Base-by-base conservation (phyloP, 2,888 invertebrate genomes). In the Cremastobaeus sp. region DNA sequence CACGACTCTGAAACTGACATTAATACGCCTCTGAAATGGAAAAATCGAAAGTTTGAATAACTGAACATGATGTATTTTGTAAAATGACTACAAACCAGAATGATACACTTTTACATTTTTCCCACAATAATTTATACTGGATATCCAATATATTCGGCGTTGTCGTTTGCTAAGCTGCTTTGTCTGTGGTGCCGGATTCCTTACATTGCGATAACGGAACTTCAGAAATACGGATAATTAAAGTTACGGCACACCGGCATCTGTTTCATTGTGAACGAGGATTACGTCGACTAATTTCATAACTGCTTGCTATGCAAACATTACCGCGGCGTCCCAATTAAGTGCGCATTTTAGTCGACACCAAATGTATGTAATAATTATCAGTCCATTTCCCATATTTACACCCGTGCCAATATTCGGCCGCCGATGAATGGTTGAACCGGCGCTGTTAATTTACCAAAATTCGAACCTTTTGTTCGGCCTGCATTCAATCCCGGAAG, bases 351-450 rank as follows among this genome's bases (percentile, higher is more conserved):
- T 47, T 28, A 37, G 32, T 21, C 39, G 34, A 32, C 57, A 34
- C 39, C 25, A 57, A 66, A 66, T 57, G 48, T 57, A 57, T 57
- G 39, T 55, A 55, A 47, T 66, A 66, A 55, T 66, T 39, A 66
- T 55, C 48, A 55, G 39, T 66, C 55, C 48, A 66, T 66, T 66
- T 47, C 41, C 55, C 35, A 52, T 54, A 54, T 54, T 65, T 47
- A 37, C 47, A 28, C 21, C 30, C 14, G n/a, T 37, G 47, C 65
- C 65, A 45, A 65, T 65, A 54, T 37, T 45, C 52, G 11, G 17
- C 15, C 28, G 18, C 11, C 11, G 11, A 20, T 35, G 25, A 54
- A 54, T 54, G 21, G 8, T 25, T 8, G 25, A 25, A 25, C 25
- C 25, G 25, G 28, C 25, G 35, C 37, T 47, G 59, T 60, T 60